Percentiles rank a stretch among this genome's conserved stretches.
Conservation (phyloP, 2,113 vertebrate species). For the Phoxinus phoxinus region DNA sequence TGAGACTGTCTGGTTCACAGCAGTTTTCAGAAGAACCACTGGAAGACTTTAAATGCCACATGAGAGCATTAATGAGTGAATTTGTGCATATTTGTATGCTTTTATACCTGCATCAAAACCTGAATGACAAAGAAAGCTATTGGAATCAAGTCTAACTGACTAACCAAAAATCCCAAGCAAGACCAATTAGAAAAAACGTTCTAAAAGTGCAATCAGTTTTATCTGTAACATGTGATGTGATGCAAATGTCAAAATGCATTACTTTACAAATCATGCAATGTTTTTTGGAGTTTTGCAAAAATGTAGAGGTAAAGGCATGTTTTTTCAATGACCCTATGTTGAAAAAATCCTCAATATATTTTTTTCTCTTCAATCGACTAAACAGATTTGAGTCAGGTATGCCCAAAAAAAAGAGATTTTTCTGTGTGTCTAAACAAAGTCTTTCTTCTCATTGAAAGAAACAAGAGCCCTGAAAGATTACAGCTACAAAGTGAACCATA, state of each 20-base stretch:
- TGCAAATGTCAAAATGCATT: not conserved
- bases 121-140: not conserved
- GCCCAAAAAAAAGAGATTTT: not conserved
- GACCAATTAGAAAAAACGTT: not conserved
- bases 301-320: not conserved
- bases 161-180: not conserved
- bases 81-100: too few species aligned
- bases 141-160: not conserved
- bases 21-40: too few species aligned
- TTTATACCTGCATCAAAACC: not conserved
- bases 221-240: not conserved
- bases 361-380: not conserved
- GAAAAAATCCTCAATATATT: not conserved
- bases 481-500: slow-evolving; percentile 15
- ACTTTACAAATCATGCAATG: not conserved
- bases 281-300: not conserved
- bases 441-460: not conserved
- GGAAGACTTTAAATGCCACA: not conserved
- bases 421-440: not conserved
- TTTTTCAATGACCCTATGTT: not conserved
- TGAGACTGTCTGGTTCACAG: too few species aligned
- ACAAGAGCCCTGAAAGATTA: not conserved
- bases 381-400: not conserved
- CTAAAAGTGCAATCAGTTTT: too few species aligned
- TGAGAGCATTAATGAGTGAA: not conserved